Percentiles rank a stretch among this genome's conserved stretches.
Evolutionary conservation across 2,888 invertebrate species (phyloP).

Genomic region (Oxytorus armatus): DNA sequence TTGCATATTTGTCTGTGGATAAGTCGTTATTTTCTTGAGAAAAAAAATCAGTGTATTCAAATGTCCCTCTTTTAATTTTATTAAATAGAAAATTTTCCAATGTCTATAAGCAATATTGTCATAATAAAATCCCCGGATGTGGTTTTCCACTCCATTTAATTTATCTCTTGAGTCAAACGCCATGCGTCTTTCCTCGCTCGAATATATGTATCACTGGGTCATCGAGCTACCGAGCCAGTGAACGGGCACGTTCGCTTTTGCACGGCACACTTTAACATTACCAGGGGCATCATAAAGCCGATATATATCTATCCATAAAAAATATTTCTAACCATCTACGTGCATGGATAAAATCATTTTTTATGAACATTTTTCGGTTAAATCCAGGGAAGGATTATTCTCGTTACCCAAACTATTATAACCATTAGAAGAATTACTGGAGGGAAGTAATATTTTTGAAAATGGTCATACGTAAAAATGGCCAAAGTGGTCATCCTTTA

Average conservation of each 20-base stretch:
- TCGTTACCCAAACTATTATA: no score
- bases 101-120: background rate
- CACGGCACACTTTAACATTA: conserved; percentile 76
- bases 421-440: no score
- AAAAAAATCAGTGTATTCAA: background rate
- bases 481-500: no score
- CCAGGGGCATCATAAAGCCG: conserved; percentile 1
- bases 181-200: conserved; percentile 53
- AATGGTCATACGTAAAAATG: no score
- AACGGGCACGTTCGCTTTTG: conserved; percentile 76
- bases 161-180: conserved; percentile 47
- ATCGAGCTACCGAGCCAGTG: conserved; percentile 69
- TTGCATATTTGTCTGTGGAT: background rate
- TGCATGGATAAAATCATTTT: no score
- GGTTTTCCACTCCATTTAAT: conserved; percentile 50
- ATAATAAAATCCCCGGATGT: conserved; percentile 29
- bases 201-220: conserved; percentile 82
- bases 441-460: no score
- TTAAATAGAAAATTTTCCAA: background rate
- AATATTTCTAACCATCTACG: no score
- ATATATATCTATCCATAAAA: background rate
- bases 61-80: background rate
- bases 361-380: no score
- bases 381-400: no score
- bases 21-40: background rate